Evolutionary conservation across 2,888 invertebrate genomes (phyloP), one percentile per base, ranked within the genome.

Genomic region (Pilophorus perplexus): DNA sequence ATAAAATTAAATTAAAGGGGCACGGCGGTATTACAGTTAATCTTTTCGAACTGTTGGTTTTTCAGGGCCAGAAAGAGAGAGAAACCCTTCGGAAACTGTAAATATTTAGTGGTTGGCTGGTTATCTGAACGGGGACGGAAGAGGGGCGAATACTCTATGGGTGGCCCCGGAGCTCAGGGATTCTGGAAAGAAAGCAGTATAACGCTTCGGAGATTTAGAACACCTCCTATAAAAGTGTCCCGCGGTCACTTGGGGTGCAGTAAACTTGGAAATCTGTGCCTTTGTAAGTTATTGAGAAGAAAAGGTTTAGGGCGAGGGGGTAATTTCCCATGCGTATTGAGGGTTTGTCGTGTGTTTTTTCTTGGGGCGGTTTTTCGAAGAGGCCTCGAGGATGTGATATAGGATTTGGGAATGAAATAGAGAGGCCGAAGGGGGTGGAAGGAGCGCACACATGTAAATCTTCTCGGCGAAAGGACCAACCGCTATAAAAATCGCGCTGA

Each of bases 281-380:
- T 59, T 50, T 48, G 64, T 64, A 50, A 64, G 64, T 64, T 64
- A 64, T 64, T 64, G 64, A 64, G 64, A 22, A 64, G 64, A 40
- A 10, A 20, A 38, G 20, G 46, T 5, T 22, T 16, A 1, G 16
- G 52, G 2, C 1, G 22, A 40, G 14, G 25, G 40, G 42, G 59
- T 42, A 59, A 59, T 59, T 59, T 59, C 59, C 59, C 59, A 59
- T 59, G 59, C 59, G 59, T 59, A 59, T 59, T 59, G 59, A n/a
- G n/a, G n/a, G 59, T 59, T 5, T 22, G 59, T 59, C 40, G 33
- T 55, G 55, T 33, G 6, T 8, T 12, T 33, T 6, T 33, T 33
- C 12, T 33, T 33, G 6, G 33, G 6, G 6, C 33, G 6, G 6
- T 33, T 33, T 33, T 33, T 33, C 33, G 33, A 33, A 33, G 6